Evolutionary conservation across 2,888 invertebrate species (phyloP).

Genomic region (Macrosiphum euphorbiae): DNA sequence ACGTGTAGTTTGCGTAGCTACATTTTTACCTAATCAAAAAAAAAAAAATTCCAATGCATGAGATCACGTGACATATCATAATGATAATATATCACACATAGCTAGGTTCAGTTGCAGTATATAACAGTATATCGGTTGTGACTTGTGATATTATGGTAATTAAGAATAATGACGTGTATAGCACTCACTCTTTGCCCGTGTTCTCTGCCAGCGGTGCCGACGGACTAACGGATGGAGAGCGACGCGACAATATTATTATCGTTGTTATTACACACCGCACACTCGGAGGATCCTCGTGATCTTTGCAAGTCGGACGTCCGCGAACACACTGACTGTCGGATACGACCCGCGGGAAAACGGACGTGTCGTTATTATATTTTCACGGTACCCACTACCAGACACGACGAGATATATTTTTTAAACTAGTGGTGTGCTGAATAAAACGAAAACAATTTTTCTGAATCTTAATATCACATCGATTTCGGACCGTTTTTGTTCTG

Average conservation of each 20-base stretch:
- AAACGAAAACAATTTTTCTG: background rate
- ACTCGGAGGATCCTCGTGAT: background rate
- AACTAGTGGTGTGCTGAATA: background rate
- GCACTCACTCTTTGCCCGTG: constrained; percentile 37
- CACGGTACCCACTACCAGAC: background rate
- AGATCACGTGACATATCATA: background rate
- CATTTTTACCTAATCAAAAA: background rate
- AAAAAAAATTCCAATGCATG: background rate
- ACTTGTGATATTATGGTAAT: background rate
- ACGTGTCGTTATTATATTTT: background rate
- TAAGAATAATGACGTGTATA: background rate
- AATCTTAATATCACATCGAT: background rate
- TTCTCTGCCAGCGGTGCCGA: background rate
- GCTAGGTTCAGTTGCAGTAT: background rate
- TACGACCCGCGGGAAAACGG: background rate
- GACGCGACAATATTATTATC: background rate
- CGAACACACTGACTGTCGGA: background rate
- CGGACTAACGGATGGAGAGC: background rate
- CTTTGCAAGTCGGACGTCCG: background rate
- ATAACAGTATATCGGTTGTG: no score
- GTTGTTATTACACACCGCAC: background rate
- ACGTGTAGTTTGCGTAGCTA: background rate
- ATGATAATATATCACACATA: background rate
- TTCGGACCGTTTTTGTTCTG: background rate
- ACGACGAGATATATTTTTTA: background rate